Conservation (phyloP, 2,888 invertebrate genomes). For the Perithous albicinctus region DNA sequence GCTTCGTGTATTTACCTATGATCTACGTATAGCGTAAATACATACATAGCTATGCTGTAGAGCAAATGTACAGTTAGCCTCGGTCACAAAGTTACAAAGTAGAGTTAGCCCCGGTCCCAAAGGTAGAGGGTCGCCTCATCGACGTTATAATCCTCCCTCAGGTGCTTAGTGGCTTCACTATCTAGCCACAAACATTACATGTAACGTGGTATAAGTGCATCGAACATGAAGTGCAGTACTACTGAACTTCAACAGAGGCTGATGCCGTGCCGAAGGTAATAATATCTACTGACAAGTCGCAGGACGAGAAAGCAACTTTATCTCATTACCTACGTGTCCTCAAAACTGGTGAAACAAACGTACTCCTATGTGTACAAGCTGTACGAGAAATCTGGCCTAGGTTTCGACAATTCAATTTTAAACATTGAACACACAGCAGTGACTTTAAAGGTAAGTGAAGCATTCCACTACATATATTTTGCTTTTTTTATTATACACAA, state of each 20-base stretch:
- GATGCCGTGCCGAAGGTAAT: not conserved
- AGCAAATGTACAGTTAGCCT: too few species aligned
- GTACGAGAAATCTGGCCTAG: not conserved
- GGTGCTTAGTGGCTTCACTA: conserved; percentile 34
- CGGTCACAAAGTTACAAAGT: not conserved
- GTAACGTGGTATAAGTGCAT: conserved; percentile 19
- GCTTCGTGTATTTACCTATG: conserved; percentile 34
- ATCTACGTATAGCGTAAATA: not conserved
- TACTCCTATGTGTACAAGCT: not conserved
- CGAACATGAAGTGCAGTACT: conserved; percentile 4
- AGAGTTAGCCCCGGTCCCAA: conserved; percentile 3
- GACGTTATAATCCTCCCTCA: conserved; percentile 47
- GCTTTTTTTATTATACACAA: too few species aligned
- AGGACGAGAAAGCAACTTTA: conserved; percentile 11
- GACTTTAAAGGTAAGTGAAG: too few species aligned
- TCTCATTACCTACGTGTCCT: not conserved
- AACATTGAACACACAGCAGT: not conserved
- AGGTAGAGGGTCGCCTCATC: conserved; percentile 26
- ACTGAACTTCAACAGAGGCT: not conserved
- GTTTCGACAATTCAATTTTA: not conserved
- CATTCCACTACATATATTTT: too few species aligned
- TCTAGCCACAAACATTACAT: conserved; percentile 39
- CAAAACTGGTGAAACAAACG: not conserved
- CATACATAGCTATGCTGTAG: not conserved
- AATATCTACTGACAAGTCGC: too few species aligned